Conservation (phyloP, 92 coral and sea anemone genomes). For the Heliopora coerulea region DNA sequence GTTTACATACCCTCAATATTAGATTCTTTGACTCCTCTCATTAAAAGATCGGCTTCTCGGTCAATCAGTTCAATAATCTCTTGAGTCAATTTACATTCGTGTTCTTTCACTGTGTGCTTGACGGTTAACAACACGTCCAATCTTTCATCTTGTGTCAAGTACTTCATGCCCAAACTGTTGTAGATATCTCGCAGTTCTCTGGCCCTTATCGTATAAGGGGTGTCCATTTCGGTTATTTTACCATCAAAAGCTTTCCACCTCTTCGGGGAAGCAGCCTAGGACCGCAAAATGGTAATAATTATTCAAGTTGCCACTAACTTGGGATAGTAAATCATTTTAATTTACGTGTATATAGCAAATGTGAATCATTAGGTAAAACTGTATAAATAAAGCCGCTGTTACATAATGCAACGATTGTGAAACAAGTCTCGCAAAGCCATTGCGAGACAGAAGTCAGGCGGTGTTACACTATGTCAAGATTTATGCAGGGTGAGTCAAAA, state of each 20-base stretch:
- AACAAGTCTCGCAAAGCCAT: too few relatives aligned
- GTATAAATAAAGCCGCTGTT: too few relatives aligned
- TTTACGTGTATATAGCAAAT: not conserved
- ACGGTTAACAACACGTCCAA: conserved; percentile 90
- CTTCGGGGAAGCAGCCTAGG: conserved; percentile 98
- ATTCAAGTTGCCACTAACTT: too few relatives aligned
- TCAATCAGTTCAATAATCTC: conserved; percentile 96
- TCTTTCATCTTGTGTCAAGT: conserved; percentile 95
- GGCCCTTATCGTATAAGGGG: conserved; percentile 94
- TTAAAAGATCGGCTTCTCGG: conserved; percentile 94
- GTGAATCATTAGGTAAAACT: too few relatives aligned
- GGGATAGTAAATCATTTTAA: not conserved
- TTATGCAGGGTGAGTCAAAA: too few relatives aligned
- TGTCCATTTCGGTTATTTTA: conserved; percentile 97
- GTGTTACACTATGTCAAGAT: too few relatives aligned
- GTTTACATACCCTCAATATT: conserved; percentile 82
- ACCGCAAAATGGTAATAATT: not conserved
- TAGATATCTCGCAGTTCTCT: conserved; percentile 96
- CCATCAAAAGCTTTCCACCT: conserved; percentile 97
- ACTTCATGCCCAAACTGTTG: conserved; percentile 90
- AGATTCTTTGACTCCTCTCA: conserved; percentile 97
- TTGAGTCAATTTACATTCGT: conserved; percentile 95
- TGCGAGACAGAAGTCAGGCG: too few relatives aligned
- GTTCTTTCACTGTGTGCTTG: conserved; percentile 95
- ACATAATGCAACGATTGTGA: too few relatives aligned